These are phyloP conservation scores for Agapornis roseicollis DNA, from an alignment of 2,113 vertebrate genomes.

Conservation along the genomic window DNA sequence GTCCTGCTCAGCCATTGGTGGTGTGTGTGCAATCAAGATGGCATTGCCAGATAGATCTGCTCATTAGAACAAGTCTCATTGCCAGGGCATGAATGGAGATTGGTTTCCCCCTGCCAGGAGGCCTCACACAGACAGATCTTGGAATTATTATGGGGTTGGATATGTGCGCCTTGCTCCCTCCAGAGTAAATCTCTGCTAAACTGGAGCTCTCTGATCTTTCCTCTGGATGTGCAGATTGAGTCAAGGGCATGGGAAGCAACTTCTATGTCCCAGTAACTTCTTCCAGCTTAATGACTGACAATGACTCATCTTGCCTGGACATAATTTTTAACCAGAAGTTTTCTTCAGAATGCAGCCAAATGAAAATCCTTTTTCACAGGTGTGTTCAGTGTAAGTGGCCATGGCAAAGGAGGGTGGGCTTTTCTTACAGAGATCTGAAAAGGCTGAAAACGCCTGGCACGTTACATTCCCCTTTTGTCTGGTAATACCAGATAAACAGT, in stretches of 20 bases:
- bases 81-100: background rate
- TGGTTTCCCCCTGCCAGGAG: background rate
- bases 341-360: background rate
- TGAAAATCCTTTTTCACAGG: background rate
- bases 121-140: background rate
- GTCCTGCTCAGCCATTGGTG: rapidly evolving
- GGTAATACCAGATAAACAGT: background rate
- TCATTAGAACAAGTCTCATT: background rate
- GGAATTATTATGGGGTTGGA: background rate
- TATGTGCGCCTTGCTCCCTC: background rate
- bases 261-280: background rate
- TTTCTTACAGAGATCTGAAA: background rate
- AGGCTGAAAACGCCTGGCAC: background rate
- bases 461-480: background rate
- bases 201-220: background rate
- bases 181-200: background rate
- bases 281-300: background rate
- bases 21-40: background rate
- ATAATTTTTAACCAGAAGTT: background rate
- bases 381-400: background rate
- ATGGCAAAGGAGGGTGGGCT: background rate
- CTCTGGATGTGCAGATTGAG: background rate
- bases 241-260: background rate
- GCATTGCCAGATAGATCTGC: background rate
- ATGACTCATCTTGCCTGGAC: background rate